Evolutionary conservation across 37 sponge, comb jelly and placozoan species (phyloP).

Genomic region (Beroe ovata): DNA sequence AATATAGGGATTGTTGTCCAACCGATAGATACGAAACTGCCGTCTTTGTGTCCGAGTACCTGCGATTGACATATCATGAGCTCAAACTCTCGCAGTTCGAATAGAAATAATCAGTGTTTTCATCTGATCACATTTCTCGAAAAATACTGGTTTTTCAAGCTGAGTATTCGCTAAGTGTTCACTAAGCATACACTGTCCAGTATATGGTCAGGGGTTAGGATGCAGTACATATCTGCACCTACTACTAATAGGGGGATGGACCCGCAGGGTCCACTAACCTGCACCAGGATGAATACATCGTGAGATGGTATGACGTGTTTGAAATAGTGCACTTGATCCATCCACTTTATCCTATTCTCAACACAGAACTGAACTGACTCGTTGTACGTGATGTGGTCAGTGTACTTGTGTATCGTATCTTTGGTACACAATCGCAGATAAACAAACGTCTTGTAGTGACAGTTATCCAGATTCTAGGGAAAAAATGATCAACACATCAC

Average conservation of each 20-base stretch:
- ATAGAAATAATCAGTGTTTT: too few species aligned
- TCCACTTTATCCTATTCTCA: constrained; percentile 24
- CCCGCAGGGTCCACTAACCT: background rate
- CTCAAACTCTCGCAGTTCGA: too few species aligned
- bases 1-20: constrained; percentile 12
- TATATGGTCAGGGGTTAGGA: too few species aligned
- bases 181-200: too few species aligned
- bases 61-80: too few species aligned
- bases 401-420: background rate
- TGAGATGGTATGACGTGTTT: constrained; percentile 25
- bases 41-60: constrained; percentile 8
- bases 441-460: background rate
- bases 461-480: background rate
- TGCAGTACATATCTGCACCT: too few species aligned
- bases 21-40: background rate
- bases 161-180: too few species aligned
- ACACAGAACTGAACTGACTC: constrained; percentile 17
- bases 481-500: background rate
- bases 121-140: too few species aligned
- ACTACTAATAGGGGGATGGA: too few species aligned
- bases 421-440: constrained; percentile 9
- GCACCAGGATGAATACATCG: constrained; percentile 22
- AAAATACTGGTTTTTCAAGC: too few species aligned
- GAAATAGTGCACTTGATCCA: constrained; percentile 22
- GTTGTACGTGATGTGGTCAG: constrained; percentile 34